Evolutionary conservation across 1,140 invertebrate genomes (phyloP).

Genomic region (Caenorhabditis latens): DNA sequence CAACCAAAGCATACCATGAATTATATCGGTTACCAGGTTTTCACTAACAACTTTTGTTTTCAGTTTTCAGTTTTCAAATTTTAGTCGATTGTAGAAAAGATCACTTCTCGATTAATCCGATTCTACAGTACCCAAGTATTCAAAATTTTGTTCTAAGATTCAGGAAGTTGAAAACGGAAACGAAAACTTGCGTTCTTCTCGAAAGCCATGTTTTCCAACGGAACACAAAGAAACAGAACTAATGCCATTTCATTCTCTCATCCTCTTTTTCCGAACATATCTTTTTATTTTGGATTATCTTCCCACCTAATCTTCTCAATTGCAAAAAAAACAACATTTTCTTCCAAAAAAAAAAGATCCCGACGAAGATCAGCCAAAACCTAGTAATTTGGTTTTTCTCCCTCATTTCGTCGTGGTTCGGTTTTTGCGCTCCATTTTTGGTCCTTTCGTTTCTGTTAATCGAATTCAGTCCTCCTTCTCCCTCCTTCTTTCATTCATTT

Average conservation of each 20-base stretch:
- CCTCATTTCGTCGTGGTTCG: background rate
- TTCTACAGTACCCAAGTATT: too few species aligned
- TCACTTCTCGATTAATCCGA: too few species aligned
- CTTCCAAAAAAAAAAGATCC: background rate
- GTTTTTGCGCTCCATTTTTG: constrained; percentile 29
- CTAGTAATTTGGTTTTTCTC: background rate
- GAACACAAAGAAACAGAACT: too few species aligned
- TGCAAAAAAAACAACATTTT: background rate
- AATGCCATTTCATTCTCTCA: background rate
- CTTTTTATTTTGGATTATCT: background rate
- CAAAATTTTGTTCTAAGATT: too few species aligned
- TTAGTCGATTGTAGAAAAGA: too few species aligned
- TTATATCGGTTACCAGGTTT: too few species aligned
- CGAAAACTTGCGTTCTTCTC: too few species aligned
- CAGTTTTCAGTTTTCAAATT: too few species aligned
- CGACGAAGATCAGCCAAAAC: background rate
- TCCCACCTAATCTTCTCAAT: background rate
- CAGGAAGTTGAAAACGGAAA: too few species aligned
- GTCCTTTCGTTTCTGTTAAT: constrained; percentile 33
- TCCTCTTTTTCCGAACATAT: background rate
- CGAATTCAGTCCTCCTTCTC: constrained; percentile 25
- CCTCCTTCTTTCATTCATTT: constrained; percentile 31
- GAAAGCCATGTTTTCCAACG: too few species aligned
- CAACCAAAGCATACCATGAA: too few species aligned
- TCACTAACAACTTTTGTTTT: too few species aligned